Conservation (phyloP, 2,888 invertebrate genomes). For the Microctonus hyperodae region DNA sequence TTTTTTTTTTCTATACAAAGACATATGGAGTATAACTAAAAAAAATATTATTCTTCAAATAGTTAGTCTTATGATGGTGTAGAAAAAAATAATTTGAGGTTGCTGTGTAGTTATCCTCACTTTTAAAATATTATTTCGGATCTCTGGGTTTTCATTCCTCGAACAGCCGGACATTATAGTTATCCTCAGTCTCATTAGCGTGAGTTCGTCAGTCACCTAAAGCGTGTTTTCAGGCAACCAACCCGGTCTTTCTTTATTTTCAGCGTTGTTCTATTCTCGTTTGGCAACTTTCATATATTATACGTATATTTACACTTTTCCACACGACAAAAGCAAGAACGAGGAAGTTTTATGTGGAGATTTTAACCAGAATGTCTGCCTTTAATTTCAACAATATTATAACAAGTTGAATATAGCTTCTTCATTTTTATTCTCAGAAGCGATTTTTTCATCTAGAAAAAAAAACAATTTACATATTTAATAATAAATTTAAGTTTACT, state of each 20-base stretch:
- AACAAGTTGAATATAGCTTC: neutral
- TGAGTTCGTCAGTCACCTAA: constrained; percentile 52
- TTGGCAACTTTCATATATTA: constrained; percentile 42
- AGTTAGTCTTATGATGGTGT: neutral
- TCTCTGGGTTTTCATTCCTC: constrained; percentile 2
- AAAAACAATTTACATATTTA: neutral
- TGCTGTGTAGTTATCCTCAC: neutral
- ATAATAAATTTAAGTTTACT: neutral
- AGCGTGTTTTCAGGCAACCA: constrained; percentile 24
- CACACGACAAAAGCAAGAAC: constrained; percentile 22
- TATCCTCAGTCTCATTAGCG: constrained; percentile 49
- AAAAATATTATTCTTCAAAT: neutral
- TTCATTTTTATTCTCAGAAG: neutral
- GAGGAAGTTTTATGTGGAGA: neutral
- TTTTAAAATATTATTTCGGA: neutral
- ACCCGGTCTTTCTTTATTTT: constrained; percentile 44
- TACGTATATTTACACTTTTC: neutral
- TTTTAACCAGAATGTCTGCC: neutral
- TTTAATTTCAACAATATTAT: neutral
- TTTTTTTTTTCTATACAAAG: neutral
- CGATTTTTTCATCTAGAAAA: neutral
- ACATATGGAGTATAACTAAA: neutral
- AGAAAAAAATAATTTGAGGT: neutral
- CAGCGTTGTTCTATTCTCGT: constrained; percentile 50
- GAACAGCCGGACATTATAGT: constrained; percentile 28